A percentile compares a stretch with the other conserved stretches of the same genome.
These are phyloP conservation scores for Gymnosoma rotundatum DNA, from an alignment of 2,888 invertebrate genomes.

Conservation along the genomic window DNA sequence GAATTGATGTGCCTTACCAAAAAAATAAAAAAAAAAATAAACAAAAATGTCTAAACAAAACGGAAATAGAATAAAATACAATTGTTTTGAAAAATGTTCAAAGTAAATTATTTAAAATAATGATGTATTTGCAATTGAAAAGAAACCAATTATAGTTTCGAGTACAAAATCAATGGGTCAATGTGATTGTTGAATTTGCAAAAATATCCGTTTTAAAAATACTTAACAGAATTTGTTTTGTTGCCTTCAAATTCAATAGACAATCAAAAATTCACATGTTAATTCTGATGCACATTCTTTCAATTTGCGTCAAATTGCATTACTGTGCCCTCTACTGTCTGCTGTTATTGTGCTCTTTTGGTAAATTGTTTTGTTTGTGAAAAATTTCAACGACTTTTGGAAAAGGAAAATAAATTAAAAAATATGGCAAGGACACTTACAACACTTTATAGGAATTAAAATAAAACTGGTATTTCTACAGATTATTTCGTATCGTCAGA, in stretches of 20 bases:
- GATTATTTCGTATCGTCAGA: too few relatives aligned
- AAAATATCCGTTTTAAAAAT: background rate
- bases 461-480: too few relatives aligned
- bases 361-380: too few relatives aligned
- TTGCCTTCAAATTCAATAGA: conserved; percentile 44
- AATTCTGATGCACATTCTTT: conserved; percentile 15
- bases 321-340: background rate
- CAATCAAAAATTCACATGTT: conserved; percentile 37
- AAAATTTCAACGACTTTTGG: too few relatives aligned
- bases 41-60: conserved; percentile 26
- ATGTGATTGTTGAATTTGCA: conserved; percentile 32
- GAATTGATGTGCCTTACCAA: conserved; percentile 6
- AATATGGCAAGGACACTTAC: too few relatives aligned
- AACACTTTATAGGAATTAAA: too few relatives aligned
- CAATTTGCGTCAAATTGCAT: conserved; percentile 41
- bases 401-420: too few relatives aligned
- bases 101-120: conserved; percentile 33
- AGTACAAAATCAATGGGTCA: conserved; percentile 61
- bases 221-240: conserved; percentile 20
- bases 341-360: too few relatives aligned
- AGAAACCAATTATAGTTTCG: conserved; percentile 6
- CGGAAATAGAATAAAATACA: conserved; percentile 46
- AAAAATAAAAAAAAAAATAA: background rate
- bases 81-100: conserved; percentile 17
- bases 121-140: conserved; percentile 18